Conservation (phyloP, 2,797 vertebrate species). For the Botia almorhae region DNA sequence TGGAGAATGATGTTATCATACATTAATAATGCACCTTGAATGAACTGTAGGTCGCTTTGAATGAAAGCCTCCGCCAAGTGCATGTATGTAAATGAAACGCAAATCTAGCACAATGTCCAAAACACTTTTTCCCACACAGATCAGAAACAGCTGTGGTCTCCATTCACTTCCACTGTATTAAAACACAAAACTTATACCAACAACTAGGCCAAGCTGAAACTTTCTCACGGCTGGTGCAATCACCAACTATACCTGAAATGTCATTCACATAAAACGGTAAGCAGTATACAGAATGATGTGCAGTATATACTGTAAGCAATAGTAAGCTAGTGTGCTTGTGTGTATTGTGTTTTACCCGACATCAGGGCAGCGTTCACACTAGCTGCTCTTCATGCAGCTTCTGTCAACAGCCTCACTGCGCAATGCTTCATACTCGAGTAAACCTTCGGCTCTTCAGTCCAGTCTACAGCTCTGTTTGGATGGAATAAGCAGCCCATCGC, state of each 20-base stretch:
- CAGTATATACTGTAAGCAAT: neutral
- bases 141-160: neutral
- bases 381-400: neutral
- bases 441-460: neutral
- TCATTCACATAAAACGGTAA: neutral
- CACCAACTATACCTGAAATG: too few species aligned
- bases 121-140: neutral
- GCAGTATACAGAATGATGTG: neutral
- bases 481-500: neutral
- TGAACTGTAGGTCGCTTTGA: too few species aligned
- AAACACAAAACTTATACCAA: neutral
- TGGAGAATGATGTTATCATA: neutral
- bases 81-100: neutral
- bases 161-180: neutral
- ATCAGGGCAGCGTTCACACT: neutral
- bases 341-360: constrained; percentile 25
- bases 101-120: neutral
- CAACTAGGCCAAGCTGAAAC: too few species aligned
- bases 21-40: too few species aligned
- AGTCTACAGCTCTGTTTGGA: neutral
- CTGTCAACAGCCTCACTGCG: constrained; percentile 21
- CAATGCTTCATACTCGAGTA: constrained; percentile 15
- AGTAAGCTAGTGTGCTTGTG: too few species aligned
- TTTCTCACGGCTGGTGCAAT: too few species aligned
- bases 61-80: neutral